phyloP scores from a whole-genome alignment of 1,140 invertebrate genomes.

The Diploscapter pachys region DNA sequence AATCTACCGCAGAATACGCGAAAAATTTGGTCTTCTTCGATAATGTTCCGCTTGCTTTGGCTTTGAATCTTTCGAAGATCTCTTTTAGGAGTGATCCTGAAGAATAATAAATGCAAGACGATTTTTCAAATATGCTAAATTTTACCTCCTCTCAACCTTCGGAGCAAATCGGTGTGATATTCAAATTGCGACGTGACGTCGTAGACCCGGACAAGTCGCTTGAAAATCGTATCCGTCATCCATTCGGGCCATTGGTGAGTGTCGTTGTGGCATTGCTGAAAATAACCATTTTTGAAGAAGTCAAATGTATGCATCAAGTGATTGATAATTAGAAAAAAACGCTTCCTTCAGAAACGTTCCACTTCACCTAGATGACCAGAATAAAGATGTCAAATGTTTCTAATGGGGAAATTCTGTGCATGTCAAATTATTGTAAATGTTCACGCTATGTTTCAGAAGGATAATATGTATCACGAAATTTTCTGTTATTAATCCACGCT shows the following conservation, averaged over 20 bases:
- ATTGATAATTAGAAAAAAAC: no score
- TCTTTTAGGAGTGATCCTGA: conserved; percentile 32
- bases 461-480: neutral
- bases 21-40: conserved; percentile 26
- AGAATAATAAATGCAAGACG: conserved; percentile 13
- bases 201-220: conserved; percentile 27
- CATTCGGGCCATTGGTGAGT: conserved; percentile 33
- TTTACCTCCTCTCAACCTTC: conserved; percentile 32
- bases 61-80: conserved; percentile 30
- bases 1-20: conserved; percentile 38
- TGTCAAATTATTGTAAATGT: neutral
- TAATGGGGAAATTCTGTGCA: no score
- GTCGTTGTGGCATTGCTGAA: conserved; percentile 38
- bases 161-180: conserved; percentile 30
- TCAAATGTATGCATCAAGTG: no score
- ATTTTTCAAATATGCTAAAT: neutral
- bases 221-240: conserved; percentile 32
- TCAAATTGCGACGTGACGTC: conserved; percentile 23
- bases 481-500: neutral
- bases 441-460: neutral
- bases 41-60: conserved; percentile 24
- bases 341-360: no score
- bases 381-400: no score
- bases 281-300: neutral
- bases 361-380: no score